Conservation (phyloP, 2,797 vertebrate species). For the Myiotriccus ornatus region DNA sequence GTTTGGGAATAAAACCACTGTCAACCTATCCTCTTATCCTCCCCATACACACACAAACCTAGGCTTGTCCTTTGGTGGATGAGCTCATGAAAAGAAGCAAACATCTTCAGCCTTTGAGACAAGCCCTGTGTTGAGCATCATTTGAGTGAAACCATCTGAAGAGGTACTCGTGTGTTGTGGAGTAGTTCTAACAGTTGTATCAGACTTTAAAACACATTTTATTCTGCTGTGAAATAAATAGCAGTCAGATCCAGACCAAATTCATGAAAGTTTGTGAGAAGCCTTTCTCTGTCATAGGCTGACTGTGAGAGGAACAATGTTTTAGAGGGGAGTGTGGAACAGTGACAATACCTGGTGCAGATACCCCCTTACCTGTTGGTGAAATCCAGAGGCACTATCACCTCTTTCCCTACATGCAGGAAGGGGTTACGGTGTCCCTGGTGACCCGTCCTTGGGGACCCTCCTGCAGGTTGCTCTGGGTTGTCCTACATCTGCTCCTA, state of each 20-base stretch:
- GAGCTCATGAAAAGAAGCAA: neutral
- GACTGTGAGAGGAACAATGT: accelerated
- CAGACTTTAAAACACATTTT: neutral
- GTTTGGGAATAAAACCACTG: neutral
- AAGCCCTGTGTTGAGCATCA: neutral
- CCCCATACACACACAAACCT: neutral
- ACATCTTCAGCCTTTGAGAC: neutral
- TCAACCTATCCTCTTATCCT: neutral
- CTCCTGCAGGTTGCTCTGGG: neutral
- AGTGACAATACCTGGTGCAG: neutral
- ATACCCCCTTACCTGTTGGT: neutral
- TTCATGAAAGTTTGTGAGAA: neutral
- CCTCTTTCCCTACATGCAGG: neutral
- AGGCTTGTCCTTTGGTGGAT: neutral
- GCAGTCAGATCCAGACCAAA: neutral
- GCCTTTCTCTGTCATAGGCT: neutral
- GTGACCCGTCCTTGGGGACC: accelerated
- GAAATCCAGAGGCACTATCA: neutral
- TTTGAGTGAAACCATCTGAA: neutral
- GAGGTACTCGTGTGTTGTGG: neutral
- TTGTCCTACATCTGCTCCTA: neutral
- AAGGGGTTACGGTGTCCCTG: neutral
- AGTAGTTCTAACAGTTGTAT: neutral
- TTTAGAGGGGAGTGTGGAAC: neutral
- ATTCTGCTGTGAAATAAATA: neutral